A percentile compares a stretch with the other conserved stretches of the same genome.
Evolutionary conservation across 2,888 invertebrate genomes (phyloP).

Genomic region (Latheticus oryzae): DNA sequence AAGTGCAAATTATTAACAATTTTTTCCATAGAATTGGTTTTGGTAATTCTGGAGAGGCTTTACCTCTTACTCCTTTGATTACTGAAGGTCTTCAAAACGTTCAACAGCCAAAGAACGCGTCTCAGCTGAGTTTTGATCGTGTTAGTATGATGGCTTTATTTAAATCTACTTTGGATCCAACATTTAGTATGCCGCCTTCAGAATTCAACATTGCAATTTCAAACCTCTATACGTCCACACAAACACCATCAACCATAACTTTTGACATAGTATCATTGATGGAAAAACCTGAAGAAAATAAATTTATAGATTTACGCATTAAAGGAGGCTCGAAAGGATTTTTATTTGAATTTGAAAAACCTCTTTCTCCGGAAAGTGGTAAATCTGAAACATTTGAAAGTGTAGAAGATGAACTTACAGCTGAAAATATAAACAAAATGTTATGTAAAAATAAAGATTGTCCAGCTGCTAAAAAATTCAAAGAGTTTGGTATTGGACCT

Average conservation of each 20-base stretch:
- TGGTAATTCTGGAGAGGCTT: conserved; percentile 21
- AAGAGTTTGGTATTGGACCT: conserved; percentile 63
- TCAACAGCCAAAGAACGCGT: not conserved
- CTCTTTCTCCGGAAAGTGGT: no score
- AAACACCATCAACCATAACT: conserved; percentile 33
- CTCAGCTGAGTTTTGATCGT: not conserved
- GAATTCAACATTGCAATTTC: conserved; percentile 11
- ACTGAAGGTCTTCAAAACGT: not conserved
- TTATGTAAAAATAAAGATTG: conserved; percentile 60
- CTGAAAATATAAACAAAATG: conserved; percentile 53
- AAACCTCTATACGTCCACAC: not conserved
- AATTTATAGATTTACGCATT: conserved; percentile 48
- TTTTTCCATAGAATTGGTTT: conserved; percentile 20
- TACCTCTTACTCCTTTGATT: conserved; percentile 49
- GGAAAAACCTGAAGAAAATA: conserved; percentile 54
- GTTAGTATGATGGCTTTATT: conserved; percentile 48
- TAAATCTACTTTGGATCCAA: conserved; percentile 30
- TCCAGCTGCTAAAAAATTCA: conserved; percentile 62
- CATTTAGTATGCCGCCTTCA: conserved; percentile 18
- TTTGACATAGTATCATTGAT: conserved; percentile 54
- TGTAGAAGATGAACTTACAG: conserved; percentile 46
- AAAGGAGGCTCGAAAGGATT: conserved; percentile 18
- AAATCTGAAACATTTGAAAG: not conserved
- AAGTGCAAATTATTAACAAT: not conserved
- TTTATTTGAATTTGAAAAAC: conserved; percentile 19